A percentile compares a stretch with the other conserved stretches of the same genome.
Conservation (phyloP, 2,113 vertebrate genomes). For the Arvicanthis niloticus region DNA sequence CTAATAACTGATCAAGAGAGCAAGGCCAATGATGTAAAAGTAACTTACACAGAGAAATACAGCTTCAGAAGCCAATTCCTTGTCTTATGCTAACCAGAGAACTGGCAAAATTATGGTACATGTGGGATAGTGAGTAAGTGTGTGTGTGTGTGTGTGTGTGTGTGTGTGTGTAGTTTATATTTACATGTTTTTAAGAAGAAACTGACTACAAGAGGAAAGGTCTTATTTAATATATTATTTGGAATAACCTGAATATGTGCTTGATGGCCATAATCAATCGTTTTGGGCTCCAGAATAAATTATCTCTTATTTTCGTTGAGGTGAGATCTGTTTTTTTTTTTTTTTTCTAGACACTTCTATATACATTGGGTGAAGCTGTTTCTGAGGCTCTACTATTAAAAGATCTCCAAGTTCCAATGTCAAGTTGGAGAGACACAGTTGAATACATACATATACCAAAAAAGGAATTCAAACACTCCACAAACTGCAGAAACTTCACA, state of each 20-base stretch:
- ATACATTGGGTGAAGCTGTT: background rate
- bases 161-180: background rate
- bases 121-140: background rate
- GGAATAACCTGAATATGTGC: background rate
- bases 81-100: background rate
- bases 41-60: background rate
- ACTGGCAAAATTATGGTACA: background rate
- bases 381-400: background rate
- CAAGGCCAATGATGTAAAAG: background rate
- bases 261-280: background rate
- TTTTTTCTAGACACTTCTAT: background rate
- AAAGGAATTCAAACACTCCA: background rate
- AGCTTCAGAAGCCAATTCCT: background rate
- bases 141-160: too few relatives aligned
- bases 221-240: background rate
- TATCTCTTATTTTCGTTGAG: background rate
- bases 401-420: background rate
- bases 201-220: background rate
- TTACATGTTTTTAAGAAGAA: too few relatives aligned
- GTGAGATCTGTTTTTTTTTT: background rate
- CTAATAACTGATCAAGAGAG: background rate
- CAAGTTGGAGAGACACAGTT: background rate
- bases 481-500: accelerated
- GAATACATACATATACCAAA: background rate
- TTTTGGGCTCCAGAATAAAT: background rate